These are phyloP conservation scores for Ectropis grisescens DNA, from an alignment of 1,140 invertebrate genomes.

Conservation along the genomic window DNA sequence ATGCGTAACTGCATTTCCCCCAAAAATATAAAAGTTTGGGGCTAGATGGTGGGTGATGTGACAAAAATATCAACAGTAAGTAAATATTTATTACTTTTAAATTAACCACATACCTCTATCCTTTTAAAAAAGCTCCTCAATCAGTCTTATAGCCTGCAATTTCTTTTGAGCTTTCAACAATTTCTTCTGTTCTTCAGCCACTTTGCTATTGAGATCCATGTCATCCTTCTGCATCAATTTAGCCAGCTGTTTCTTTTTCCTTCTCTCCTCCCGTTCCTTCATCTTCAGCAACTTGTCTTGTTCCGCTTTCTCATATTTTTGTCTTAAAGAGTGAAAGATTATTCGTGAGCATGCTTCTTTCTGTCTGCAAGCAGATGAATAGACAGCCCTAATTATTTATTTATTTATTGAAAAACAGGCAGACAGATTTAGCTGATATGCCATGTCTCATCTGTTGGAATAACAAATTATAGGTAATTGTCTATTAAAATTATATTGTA, in stretches of 20 bases:
- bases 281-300: slow-evolving; percentile 74
- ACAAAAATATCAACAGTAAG: too few relatives aligned
- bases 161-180: slow-evolving; percentile 90
- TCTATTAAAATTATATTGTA: too few relatives aligned
- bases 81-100: too few relatives aligned
- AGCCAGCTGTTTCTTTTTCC: slow-evolving; percentile 81
- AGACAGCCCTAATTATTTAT: too few relatives aligned
- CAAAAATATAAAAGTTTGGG: too few relatives aligned
- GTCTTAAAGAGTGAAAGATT: slow-evolving; percentile 63
- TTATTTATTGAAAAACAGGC: too few relatives aligned
- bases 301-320: slow-evolving; percentile 76
- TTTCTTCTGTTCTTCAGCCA: slow-evolving; percentile 87
- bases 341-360: slow-evolving; percentile 23
- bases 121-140: slow-evolving; percentile 93
- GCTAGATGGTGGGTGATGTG: too few relatives aligned
- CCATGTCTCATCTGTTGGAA: too few relatives aligned
- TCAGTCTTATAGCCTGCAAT: slow-evolving; percentile 88
- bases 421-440: too few relatives aligned
- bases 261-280: slow-evolving; percentile 79
- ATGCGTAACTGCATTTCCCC: too few relatives aligned
- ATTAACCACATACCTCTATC: slow-evolving; percentile 87
- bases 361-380: slow-evolving; percentile 20
- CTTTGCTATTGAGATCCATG: slow-evolving; percentile 83
- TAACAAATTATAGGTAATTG: too few relatives aligned
- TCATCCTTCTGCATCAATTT: slow-evolving; percentile 81